Percentiles rank a stretch among this genome's conserved stretches.
phyloP scores from a whole-genome alignment of 2,888 invertebrate genomes.

The Tipula helvola region DNA sequence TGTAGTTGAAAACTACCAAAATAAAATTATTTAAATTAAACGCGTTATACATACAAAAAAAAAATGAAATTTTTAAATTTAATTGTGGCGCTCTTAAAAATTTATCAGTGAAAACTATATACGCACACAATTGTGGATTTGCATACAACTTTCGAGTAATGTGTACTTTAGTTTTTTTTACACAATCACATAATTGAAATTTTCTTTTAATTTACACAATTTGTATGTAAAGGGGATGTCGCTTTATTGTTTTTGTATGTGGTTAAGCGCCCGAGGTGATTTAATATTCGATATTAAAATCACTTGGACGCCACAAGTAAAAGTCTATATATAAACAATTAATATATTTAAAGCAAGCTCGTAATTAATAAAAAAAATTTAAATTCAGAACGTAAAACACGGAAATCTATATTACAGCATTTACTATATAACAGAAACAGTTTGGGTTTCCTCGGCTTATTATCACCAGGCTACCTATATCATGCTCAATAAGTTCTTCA shows the following conservation, averaged over 20 bases:
- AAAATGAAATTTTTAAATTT: background rate
- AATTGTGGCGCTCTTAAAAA: background rate
- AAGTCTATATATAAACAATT: background rate
- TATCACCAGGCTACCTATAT: no score
- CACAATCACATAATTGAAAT: background rate
- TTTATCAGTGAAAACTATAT: background rate
- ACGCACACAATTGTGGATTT: background rate
- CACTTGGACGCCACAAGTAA: background rate
- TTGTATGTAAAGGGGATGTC: background rate
- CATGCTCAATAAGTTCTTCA: no score
- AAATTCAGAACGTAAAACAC: background rate
- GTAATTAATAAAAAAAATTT: background rate
- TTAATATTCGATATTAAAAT: background rate
- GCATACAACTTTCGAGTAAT: background rate
- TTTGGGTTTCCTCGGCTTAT: no score
- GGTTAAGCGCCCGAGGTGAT: background rate
- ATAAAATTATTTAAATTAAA: background rate
- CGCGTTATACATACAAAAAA: background rate
- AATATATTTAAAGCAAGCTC: background rate
- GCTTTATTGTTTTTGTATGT: background rate
- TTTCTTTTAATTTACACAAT: background rate
- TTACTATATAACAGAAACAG: no score
- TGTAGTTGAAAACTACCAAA: background rate
- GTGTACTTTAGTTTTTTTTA: background rate
- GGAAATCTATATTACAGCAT: background rate